Evolutionary conservation across 1,140 invertebrate genomes (phyloP), one percentile per base, ranked within the genome.

Genomic region (Gonatopus flavifemur): DNA sequence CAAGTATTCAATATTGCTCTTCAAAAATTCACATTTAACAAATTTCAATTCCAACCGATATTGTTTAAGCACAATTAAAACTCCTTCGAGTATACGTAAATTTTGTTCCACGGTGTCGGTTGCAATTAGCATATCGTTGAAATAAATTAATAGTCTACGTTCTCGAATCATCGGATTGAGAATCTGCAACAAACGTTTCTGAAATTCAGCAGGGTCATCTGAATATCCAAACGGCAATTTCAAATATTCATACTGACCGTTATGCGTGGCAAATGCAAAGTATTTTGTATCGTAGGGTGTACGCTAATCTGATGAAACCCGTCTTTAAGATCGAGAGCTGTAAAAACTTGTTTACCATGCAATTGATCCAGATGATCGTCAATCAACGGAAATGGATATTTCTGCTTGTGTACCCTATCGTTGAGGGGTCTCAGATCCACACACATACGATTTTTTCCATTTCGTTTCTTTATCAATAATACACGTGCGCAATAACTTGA

Each of bases 291-390:
- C 54, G 4, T 64, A 40, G 5, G 46, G 15, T 6, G 19, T 12
- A 71, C 40, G 3, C n/a, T 36, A 7, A 67, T 46, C n/a, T 67
- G 62, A 22, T 59, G 52, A 46, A 66, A 67, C 13, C n/a, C n/a
- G n/a, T n/a, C n/a, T n/a, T n/a, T n/a, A n/a, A n/a, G n/a, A n/a
- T n/a, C n/a, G n/a, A n/a, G 18, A 6, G 36, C 25, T 10, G 39
- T 45, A 53, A 66, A 69, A 43, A 28, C 6, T 28, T 12, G 25
- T 7, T 28, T 28, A 7, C 6, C 25, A 28, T 7, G 6, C 12
- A 12, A 28, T 28, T 7, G 25, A 28, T 7, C 25, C 25, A 6
- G 25, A 28, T 12, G 25, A 7, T 7, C 25, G 25, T 28, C 25
- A 12, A 28, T 28, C 6, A 28, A 6, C 25, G 25, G 25, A 28